A percentile compares a stretch with the other conserved stretches of the same genome.
Evolutionary conservation across 92 coral and sea anemone genomes (phyloP).

Genomic region (Parazoanthus atlanticus): DNA sequence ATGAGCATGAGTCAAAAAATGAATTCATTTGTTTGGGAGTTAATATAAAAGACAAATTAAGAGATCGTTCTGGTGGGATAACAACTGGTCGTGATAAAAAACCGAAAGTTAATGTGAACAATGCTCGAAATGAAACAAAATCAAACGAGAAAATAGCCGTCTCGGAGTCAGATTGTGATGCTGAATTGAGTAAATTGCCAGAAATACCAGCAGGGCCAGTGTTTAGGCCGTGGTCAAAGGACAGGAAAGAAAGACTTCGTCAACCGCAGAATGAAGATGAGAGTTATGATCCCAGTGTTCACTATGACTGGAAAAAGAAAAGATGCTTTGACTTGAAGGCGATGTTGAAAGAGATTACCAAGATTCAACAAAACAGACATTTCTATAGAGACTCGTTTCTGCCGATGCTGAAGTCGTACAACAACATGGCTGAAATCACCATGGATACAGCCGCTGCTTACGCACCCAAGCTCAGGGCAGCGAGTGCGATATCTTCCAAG

Average conservation of each 20-base stretch:
- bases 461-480: constrained; percentile 31
- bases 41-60: neutral
- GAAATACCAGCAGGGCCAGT: neutral
- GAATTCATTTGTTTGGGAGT: constrained; percentile 20
- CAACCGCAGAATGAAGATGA: neutral
- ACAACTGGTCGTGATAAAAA: neutral
- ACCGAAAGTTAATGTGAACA: neutral
- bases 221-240: constrained; percentile 49
- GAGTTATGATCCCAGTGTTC: neutral
- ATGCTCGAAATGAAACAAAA: neutral
- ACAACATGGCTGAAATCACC: constrained; percentile 46
- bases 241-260: constrained; percentile 36
- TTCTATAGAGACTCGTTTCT: constrained; percentile 37
- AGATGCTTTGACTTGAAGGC: constrained; percentile 54
- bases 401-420: constrained; percentile 41
- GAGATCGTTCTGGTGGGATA: neutral
- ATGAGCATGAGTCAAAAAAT: neutral
- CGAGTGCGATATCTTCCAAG: constrained; percentile 35
- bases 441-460: constrained; percentile 52
- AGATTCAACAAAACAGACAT: constrained; percentile 40
- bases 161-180: constrained; percentile 4
- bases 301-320: constrained; percentile 50
- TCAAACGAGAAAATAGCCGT: neutral
- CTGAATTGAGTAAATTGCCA: neutral
- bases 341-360: constrained; percentile 45